phyloP scores from a whole-genome alignment of 2,888 invertebrate genomes.

The Parasteatoda lunata region DNA sequence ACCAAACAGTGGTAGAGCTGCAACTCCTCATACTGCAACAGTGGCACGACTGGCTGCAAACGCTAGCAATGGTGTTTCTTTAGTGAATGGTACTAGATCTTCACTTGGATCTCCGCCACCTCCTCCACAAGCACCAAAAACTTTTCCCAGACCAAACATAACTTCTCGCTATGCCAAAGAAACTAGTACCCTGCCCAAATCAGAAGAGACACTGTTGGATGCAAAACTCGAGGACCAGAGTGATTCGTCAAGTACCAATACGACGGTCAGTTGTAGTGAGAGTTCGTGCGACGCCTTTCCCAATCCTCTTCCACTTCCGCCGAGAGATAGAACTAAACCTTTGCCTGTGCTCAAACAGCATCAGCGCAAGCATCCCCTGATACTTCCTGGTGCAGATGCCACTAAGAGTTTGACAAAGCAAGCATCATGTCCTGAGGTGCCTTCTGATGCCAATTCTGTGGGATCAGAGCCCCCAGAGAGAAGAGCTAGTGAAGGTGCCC shows the following conservation, averaged over 20 bases:
- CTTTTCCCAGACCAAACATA: constrained; percentile 47
- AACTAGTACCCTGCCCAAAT: constrained; percentile 8
- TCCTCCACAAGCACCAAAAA: constrained; percentile 57
- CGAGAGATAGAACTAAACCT: constrained; percentile 81
- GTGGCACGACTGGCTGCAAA: constrained; percentile 68
- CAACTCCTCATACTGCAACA: constrained; percentile 68
- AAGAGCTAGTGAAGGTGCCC: constrained; percentile 53
- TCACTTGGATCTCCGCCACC: constrained; percentile 59
- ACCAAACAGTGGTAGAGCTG: constrained; percentile 58
- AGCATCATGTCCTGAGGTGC: constrained; percentile 69
- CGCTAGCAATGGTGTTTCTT: constrained; percentile 27
- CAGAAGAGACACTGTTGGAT: constrained; percentile 17
- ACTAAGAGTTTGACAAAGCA: constrained; percentile 67
- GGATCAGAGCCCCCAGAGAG: constrained; percentile 15
- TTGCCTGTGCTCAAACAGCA: constrained; percentile 82
- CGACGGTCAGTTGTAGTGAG: constrained; percentile 55
- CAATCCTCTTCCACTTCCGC: constrained; percentile 86
- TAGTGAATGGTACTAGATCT: constrained; percentile 48
- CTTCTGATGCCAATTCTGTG: constrained; percentile 8
- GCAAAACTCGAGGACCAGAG: constrained; percentile 42
- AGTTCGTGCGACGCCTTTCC: constrained; percentile 71
- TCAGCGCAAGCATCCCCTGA: constrained; percentile 86
- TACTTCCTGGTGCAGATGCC: constrained; percentile 78
- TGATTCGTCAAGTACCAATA: constrained; percentile 58
- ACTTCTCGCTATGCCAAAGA: constrained; percentile 46